Conservation (phyloP, 2,888 invertebrate genomes). For the Diaprepes abbreviatus region DNA sequence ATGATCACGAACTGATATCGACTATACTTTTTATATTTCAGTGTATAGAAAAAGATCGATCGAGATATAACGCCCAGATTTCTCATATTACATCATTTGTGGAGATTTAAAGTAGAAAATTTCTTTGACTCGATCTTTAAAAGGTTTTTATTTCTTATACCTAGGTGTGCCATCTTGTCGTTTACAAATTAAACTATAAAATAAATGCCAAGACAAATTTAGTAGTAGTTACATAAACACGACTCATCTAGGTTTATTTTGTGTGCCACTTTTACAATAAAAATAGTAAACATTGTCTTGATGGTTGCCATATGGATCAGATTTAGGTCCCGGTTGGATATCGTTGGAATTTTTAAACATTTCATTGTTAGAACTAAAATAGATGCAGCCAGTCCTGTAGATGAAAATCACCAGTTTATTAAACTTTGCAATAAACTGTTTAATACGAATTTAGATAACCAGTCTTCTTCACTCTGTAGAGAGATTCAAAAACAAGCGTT, state of each 20-base stretch:
- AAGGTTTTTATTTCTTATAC: neutral
- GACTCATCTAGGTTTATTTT: constrained; percentile 2
- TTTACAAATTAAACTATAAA: constrained; percentile 14
- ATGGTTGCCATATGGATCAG: constrained; percentile 15
- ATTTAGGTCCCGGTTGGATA: constrained; percentile 3
- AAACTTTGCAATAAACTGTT: neutral
- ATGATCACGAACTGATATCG: constrained; percentile 7
- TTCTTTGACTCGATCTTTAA: neutral
- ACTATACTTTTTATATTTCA: neutral
- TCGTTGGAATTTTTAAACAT: constrained; percentile 5
- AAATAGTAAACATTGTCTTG: constrained; percentile 13
- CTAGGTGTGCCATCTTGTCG: constrained; percentile 1
- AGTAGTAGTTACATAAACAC: constrained; percentile 13
- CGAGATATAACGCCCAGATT: neutral
- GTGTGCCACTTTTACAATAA: constrained; percentile 8
- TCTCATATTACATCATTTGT: neutral
- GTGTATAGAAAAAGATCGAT: constrained; percentile 3
- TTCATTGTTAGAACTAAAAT: neutral
- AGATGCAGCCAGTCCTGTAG: neutral
- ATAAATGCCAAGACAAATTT: constrained; percentile 15
- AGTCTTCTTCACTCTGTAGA: too few species aligned
- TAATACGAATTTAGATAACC: too few species aligned
- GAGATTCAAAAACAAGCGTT: too few species aligned
- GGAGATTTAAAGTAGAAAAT: neutral
- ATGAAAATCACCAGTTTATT: too few species aligned